Conservation (phyloP, 2,113 vertebrate species). For the Phodopus roborovskii region DNA sequence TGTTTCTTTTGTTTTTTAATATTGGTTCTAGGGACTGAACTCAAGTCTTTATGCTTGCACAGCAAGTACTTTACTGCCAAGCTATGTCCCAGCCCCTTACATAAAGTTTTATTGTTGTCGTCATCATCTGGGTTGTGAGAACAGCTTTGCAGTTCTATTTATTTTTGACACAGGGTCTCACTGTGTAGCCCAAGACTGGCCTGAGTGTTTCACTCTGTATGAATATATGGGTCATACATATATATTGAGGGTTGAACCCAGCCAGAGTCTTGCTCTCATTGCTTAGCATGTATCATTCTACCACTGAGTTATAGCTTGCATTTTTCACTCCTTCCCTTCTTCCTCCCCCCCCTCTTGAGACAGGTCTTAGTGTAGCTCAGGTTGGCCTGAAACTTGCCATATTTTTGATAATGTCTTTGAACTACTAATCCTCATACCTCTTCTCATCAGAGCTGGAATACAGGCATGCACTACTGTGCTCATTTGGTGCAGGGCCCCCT, state of each 20-base stretch:
- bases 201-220: not conserved
- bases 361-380: not conserved
- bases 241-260: not conserved
- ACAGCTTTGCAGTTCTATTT: not conserved
- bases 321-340: not conserved
- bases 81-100: not conserved
- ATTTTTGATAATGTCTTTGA: not conserved
- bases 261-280: not conserved
- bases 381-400: not conserved
- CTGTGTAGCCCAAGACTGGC: not conserved
- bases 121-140: not conserved
- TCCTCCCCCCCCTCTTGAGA: too few relatives aligned
- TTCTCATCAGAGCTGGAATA: not conserved
- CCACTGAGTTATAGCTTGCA: not conserved
- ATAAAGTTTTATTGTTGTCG: not conserved
- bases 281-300: not conserved
- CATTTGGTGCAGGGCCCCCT: not conserved
- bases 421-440: not conserved
- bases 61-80: not conserved
- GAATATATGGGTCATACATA: not conserved
- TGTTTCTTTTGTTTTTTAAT: constrained; percentile 39
- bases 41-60: not conserved
- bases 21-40: not conserved
- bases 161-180: not conserved
- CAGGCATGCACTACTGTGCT: not conserved